A percentile compares a stretch with the other conserved stretches of the same genome.
phyloP scores from a whole-genome alignment of 2,888 invertebrate species.

The Brachynemurus nebulosus region DNA sequence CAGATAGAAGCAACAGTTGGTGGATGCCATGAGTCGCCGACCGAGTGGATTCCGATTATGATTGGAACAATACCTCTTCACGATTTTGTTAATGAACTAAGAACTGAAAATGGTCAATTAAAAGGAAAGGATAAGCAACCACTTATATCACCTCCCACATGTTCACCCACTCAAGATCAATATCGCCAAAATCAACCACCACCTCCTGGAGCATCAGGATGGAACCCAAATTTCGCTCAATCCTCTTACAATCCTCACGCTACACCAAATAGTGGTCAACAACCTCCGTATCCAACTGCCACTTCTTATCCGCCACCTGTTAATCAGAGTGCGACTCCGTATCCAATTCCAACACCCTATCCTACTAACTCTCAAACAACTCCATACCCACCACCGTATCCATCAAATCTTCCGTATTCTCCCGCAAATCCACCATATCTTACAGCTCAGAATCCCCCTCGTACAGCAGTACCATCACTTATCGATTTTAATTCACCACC shows the following conservation, averaged over 20 bases:
- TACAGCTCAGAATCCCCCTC: not conserved
- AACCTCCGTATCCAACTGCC: not conserved
- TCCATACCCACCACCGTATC: conserved; percentile 9
- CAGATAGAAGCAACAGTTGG: not conserved
- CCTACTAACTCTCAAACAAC: conserved; percentile 11
- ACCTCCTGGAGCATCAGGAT: no score
- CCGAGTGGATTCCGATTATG: not conserved
- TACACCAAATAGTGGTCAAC: no score
- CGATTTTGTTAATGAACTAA: not conserved
- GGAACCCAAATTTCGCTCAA: not conserved
- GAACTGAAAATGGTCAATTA: no score
- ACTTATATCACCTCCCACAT: not conserved
- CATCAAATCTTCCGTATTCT: conserved; percentile 10
- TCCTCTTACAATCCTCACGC: not conserved
- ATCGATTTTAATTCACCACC: no score
- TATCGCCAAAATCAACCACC: not conserved
- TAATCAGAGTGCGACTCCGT: conserved; percentile 9
- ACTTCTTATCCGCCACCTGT: not conserved
- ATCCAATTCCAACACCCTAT: conserved; percentile 21
- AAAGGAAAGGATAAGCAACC: not conserved
- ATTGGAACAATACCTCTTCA: not conserved
- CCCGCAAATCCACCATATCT: not conserved
- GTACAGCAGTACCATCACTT: not conserved
- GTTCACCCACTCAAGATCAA: not conserved
- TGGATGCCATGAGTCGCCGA: not conserved